Conservation (phyloP, 2,888 invertebrate species). For the Andricus quercusramuli region DNA sequence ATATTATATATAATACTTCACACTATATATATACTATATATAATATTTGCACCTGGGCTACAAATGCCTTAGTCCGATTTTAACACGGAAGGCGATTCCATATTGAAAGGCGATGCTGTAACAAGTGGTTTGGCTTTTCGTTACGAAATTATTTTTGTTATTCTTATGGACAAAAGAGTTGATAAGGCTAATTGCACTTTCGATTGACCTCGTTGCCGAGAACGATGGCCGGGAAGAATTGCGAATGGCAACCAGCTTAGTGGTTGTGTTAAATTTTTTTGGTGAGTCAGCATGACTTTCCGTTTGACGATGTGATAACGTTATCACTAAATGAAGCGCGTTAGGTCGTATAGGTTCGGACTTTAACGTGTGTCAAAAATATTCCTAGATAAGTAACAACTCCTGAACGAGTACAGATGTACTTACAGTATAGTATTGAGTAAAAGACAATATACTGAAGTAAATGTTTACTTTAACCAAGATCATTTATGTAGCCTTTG, state of each 20-base stretch:
- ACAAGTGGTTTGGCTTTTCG: constrained; percentile 3
- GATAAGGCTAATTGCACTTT: constrained; percentile 38
- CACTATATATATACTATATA: no score
- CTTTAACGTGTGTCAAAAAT: constrained; percentile 28
- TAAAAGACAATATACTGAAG: not conserved
- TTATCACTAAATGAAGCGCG: constrained; percentile 48
- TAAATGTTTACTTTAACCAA: no score
- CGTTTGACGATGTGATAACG: constrained; percentile 48
- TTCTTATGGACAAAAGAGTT: constrained; percentile 30
- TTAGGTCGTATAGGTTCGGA: constrained; percentile 18
- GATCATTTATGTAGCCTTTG: no score
- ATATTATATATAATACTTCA: no score
- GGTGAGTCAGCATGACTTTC: constrained; percentile 58
- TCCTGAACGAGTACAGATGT: not conserved
- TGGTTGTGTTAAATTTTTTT: constrained; percentile 39
- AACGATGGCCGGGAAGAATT: constrained; percentile 41
- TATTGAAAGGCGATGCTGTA: no score
- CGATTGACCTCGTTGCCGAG: constrained; percentile 28
- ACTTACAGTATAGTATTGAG: not conserved
- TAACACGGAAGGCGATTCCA: not conserved
- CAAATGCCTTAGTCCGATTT: no score
- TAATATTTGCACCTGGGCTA: no score
- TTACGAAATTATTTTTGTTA: constrained; percentile 22
- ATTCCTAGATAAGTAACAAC: constrained; percentile 2
- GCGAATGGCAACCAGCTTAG: constrained; percentile 14